Percentiles rank a stretch among this genome's conserved stretches.
These are phyloP conservation scores for Disparrhopalites patrizii DNA, from an alignment of 2,888 invertebrate genomes.

Conservation along the genomic window DNA sequence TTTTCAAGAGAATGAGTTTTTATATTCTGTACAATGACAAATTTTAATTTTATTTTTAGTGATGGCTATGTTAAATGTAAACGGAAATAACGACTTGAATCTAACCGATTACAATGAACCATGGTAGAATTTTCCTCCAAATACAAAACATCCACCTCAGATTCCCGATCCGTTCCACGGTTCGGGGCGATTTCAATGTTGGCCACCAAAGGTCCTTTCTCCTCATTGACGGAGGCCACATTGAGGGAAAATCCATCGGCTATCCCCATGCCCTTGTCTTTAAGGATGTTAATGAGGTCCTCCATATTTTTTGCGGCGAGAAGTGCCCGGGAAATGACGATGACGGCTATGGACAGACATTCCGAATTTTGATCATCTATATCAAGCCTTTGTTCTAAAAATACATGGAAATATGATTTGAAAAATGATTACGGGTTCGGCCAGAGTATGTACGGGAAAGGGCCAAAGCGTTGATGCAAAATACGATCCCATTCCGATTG, in stretches of 20 bases:
- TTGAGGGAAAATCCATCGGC: slow-evolving; percentile 81
- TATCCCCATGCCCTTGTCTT: slow-evolving; percentile 71
- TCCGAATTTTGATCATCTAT: no score
- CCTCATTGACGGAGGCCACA: slow-evolving; percentile 64
- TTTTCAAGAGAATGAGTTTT: no score
- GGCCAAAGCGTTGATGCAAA: slow-evolving; percentile 76
- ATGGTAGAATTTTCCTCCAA: background rate
- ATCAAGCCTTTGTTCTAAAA: no score
- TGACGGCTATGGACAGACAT: no score
- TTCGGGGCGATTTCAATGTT: slow-evolving; percentile 19
- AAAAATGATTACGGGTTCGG: slow-evolving; percentile 59
- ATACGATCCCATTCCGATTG: slow-evolving; percentile 76
- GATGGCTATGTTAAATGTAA: no score
- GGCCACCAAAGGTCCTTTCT: background rate
- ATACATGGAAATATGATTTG: background rate
- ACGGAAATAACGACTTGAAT: no score
- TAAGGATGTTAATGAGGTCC: slow-evolving; percentile 66
- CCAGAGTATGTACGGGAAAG: slow-evolving; percentile 65
- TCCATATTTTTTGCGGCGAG: slow-evolving; percentile 66
- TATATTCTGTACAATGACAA: no score
- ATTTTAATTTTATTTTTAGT: no score
- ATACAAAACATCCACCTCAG: background rate
- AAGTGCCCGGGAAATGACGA: slow-evolving; percentile 73
- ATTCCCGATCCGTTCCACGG: background rate
- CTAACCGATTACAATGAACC: slow-evolving; percentile 14